phyloP scores from a whole-genome alignment of 2,113 vertebrate species.

The Dipodomys spectabilis region DNA sequence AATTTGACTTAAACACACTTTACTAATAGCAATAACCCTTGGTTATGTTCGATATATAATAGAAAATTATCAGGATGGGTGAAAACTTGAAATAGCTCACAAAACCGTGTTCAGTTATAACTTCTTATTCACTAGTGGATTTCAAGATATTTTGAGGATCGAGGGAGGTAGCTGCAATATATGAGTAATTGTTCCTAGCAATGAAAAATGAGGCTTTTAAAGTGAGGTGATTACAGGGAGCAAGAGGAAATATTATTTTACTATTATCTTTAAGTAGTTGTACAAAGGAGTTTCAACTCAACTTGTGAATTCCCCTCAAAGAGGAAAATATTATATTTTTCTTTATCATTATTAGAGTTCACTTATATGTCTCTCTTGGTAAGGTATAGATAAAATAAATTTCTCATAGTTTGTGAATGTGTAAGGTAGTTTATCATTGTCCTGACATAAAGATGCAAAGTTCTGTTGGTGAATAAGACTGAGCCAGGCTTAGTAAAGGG shows the following conservation, averaged over 20 bases:
- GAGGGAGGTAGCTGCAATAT: background rate
- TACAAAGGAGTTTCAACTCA: too few relatives aligned
- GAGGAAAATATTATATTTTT: background rate
- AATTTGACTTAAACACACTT: background rate
- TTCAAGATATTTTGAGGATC: background rate
- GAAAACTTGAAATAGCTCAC: background rate
- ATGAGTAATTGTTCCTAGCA: background rate
- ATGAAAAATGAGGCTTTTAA: background rate
- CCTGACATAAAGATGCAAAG: background rate
- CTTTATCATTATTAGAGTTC: background rate
- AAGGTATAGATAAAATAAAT: background rate
- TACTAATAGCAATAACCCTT: background rate
- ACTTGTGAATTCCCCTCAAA: too few relatives aligned
- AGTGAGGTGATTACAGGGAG: background rate
- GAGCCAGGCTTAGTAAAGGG: background rate
- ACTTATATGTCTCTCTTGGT: background rate
- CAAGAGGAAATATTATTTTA: background rate
- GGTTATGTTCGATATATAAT: background rate
- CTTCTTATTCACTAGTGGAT: constrained; percentile 5
- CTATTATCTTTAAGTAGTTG: too few relatives aligned
- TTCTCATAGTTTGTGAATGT: background rate
- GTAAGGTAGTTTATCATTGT: background rate
- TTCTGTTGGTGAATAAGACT: background rate
- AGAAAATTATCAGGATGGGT: background rate
- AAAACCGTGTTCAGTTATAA: background rate